These are phyloP conservation scores for Ophion ellenae DNA, from an alignment of 2,888 invertebrate species.

Conservation along the genomic window DNA sequence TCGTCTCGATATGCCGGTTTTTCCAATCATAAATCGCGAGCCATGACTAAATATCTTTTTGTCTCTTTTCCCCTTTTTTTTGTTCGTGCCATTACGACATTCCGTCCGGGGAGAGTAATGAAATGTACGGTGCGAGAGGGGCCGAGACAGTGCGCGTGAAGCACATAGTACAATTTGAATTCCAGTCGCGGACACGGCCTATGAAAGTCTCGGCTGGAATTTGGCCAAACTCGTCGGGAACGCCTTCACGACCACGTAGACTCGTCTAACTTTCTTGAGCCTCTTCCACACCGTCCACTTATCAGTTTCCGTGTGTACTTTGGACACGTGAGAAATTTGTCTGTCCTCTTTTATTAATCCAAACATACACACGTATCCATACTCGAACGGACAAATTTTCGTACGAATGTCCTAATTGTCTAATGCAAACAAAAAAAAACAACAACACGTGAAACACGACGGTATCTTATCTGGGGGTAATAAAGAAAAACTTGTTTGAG, in stretches of 20 bases:
- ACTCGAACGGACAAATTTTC: not conserved
- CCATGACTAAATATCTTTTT: not conserved
- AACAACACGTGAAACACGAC: not conserved
- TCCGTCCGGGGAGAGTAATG: slow-evolving; percentile 27
- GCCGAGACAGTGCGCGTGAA: slow-evolving; percentile 3
- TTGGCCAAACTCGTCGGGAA: slow-evolving; percentile 75
- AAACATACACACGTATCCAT: no score
- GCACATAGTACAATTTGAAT: slow-evolving; percentile 69
- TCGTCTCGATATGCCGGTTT: not conserved
- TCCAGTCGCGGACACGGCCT: slow-evolving; percentile 69
- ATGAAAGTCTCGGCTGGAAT: slow-evolving; percentile 79
- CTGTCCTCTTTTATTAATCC: not conserved
- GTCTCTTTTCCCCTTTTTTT: slow-evolving; percentile 2
- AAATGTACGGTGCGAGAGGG: slow-evolving; percentile 13
- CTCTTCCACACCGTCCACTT: slow-evolving; percentile 25
- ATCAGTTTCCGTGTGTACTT: slow-evolving; percentile 41
- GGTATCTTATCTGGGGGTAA: not conserved
- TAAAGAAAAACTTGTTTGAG: not conserved
- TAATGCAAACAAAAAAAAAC: not conserved
- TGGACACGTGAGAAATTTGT: not conserved
- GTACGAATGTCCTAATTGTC: not conserved
- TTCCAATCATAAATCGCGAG: slow-evolving; percentile 1
- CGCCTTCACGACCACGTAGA: slow-evolving; percentile 23
- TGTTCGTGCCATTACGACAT: slow-evolving; percentile 25
- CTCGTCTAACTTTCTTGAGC: slow-evolving; percentile 50